These are phyloP conservation scores for Halcyon badia DNA, from an alignment of 2,797 vertebrate species.

Conservation along the genomic window DNA sequence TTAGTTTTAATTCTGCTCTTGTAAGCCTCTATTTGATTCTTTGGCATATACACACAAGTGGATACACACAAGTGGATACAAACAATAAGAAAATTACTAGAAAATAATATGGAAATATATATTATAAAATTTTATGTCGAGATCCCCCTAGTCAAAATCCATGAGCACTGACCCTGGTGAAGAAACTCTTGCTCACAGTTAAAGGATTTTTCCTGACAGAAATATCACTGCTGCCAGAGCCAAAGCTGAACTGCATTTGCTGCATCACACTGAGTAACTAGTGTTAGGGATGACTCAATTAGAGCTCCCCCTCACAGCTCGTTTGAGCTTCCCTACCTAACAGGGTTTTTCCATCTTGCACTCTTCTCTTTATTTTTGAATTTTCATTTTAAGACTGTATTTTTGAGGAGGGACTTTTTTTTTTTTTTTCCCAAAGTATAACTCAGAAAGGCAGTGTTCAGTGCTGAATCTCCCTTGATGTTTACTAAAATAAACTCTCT, in stretches of 20 bases:
- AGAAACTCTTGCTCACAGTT: background rate
- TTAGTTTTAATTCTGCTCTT: background rate
- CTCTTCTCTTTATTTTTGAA: background rate
- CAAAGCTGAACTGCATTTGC: background rate
- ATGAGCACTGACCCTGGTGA: accelerated
- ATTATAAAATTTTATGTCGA: background rate
- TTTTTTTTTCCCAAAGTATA: background rate
- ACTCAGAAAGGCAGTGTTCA: background rate
- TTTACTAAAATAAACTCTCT: background rate
- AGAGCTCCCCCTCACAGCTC: background rate
- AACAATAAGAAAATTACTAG: background rate
- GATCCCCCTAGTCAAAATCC: background rate
- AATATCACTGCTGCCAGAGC: background rate
- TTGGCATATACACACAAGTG: accelerated
- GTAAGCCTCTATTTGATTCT: background rate
- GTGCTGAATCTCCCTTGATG: background rate
- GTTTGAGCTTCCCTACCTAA: background rate
- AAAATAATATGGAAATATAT: background rate
- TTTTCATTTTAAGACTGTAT: background rate
- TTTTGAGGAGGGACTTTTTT: background rate
- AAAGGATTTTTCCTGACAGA: background rate
- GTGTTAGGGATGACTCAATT: background rate
- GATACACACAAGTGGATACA: accelerated
- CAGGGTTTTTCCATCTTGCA: background rate
- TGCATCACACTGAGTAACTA: background rate